Percentiles rank a stretch among this genome's conserved stretches.
phyloP scores from a whole-genome alignment of 1,140 invertebrate genomes.

The Drosophila virilis region DNA sequence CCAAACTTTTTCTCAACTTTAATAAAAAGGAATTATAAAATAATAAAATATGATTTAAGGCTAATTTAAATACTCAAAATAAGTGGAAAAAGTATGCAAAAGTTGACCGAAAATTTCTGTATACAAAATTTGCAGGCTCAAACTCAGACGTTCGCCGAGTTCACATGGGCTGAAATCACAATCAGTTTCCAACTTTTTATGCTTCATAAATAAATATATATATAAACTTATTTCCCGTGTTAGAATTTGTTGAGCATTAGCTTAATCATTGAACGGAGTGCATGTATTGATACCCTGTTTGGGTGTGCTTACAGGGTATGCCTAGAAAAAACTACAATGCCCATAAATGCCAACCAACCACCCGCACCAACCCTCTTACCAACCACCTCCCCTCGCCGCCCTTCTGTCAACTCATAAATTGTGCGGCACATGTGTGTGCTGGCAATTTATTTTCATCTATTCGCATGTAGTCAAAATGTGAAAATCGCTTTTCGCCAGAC shows the following conservation, averaged over 20 bases:
- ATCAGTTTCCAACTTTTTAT: too few species aligned
- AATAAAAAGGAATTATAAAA: too few species aligned
- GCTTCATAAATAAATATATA: not conserved
- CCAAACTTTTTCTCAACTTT: too few species aligned
- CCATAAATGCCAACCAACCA: constrained; percentile 2
- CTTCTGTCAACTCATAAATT: constrained; percentile 60
- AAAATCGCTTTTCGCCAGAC: constrained; percentile 62
- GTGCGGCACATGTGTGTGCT: constrained; percentile 66
- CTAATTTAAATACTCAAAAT: too few species aligned
- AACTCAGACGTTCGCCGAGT: too few species aligned
- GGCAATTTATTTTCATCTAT: constrained; percentile 80
- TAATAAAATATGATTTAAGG: too few species aligned
- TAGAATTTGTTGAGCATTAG: not conserved
- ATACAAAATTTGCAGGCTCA: too few species aligned
- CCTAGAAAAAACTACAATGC: constrained; percentile 57
- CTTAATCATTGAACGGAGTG: too few species aligned
- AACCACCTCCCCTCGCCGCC: not conserved
- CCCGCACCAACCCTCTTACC: not conserved
- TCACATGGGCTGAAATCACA: too few species aligned
- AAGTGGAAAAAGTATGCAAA: too few species aligned
- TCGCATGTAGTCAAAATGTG: constrained; percentile 45
- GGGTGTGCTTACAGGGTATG: constrained; percentile 1
- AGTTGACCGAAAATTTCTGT: too few species aligned
- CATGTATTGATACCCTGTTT: not conserved
- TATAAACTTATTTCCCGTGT: not conserved